Base-by-base conservation (phyloP, 2,113 vertebrate genomes). In the Rallus limicola region DNA sequence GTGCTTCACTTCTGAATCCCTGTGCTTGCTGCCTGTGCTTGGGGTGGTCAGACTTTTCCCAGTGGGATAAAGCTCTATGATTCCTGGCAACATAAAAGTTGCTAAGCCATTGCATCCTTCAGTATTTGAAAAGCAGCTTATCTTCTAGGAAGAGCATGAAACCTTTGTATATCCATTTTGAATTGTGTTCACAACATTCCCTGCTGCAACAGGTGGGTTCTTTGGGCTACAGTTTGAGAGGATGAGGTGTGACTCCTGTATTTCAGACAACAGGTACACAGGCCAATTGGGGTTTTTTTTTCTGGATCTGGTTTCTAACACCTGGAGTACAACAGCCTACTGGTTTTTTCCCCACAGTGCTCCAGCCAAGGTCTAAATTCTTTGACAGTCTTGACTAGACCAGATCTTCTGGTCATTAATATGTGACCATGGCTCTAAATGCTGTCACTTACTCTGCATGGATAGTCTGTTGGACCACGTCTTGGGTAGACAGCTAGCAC, bases 21-120 rank as follows among this genome's bases (percentile, higher is more conserved):
- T 62, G n/a, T 0, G 0, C 68, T 85, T 0, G 0, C 44, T 94
- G 46, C 29, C 63, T 70, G 7, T 89, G 76, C 29, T 31, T 79
- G 42, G 26, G 20, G 25, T 75, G 20, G 34, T 84, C 74, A 52
- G 72, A 25, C 55, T 9, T 74, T 82, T 86, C 85, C 72, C 80
- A 72, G 65, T 40, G 38, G 67, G 11, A 40, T 67, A 56, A 70
- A 67, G 25, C 0, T 0, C 69, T 83, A 2, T 68, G 46, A 55
- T 40, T 92, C 19, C 65, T 87, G 69, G 13, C 1, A 3, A 84
- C 23, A 25, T 28, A 63, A 40, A 36, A 78, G 67, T 38, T 86
- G 11, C 48, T 31, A 59, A 94, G 33, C 16, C 31, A 15, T 80
- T 87, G 15, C 40, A 82, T 67, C 36, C 77, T 58, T 92, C 58